phyloP scores from a whole-genome alignment of 2,888 invertebrate genomes.

The Ochropleura plecta region DNA sequence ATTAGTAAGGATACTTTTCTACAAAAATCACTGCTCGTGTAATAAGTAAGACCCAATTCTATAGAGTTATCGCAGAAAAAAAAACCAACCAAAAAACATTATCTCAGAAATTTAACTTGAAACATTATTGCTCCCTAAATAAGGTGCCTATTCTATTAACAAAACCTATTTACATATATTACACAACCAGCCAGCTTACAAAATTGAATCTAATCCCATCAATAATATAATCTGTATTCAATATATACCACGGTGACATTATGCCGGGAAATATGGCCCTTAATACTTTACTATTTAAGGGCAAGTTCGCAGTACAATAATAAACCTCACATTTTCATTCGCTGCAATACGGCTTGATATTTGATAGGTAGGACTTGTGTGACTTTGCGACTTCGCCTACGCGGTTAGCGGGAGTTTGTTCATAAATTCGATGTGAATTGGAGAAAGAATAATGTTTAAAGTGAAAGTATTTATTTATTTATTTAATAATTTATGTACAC shows the following conservation, averaged over 20 bases:
- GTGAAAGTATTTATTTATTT: no score
- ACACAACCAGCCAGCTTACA: conserved; percentile 36
- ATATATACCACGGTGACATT: conserved; percentile 46
- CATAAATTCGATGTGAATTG: not conserved
- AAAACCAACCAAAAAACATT: no score
- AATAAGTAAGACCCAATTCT: no score
- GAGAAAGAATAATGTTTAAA: conserved; percentile 15
- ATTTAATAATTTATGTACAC: no score
- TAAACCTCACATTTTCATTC: conserved; percentile 60
- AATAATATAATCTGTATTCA: conserved; percentile 47
- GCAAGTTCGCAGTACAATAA: conserved; percentile 48
- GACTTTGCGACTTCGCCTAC: conserved; percentile 37
- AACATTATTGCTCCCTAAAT: conserved; percentile 4
- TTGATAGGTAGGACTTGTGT: conserved; percentile 36
- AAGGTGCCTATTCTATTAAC: conserved; percentile 22
- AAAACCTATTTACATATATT: conserved; percentile 27
- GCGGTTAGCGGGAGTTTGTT: conserved; percentile 24
- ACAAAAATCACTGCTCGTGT: no score
- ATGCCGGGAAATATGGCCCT: conserved; percentile 44
- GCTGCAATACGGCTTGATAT: conserved; percentile 30
- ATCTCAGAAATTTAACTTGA: not conserved
- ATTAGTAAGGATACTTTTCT: no score
- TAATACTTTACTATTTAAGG: conserved; percentile 57
- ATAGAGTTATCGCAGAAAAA: no score
- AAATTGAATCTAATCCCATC: conserved; percentile 51